Base-by-base conservation (phyloP, 2,797 vertebrate genomes). In the Spinibarbus caldwelli region DNA sequence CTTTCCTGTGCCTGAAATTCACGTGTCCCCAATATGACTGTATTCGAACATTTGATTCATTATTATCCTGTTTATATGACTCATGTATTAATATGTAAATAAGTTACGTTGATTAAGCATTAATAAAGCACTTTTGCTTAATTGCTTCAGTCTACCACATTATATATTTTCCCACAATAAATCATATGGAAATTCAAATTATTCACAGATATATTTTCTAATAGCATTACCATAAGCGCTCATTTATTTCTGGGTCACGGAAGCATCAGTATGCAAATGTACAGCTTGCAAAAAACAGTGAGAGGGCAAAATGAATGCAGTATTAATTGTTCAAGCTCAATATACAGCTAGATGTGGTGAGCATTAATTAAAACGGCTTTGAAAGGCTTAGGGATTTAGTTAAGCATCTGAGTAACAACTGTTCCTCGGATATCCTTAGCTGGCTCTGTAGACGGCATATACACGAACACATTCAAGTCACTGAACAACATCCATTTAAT, bases 331-430 rank as follows among this genome's bases (percentile, higher is more conserved):
- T 79, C 78, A 76, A 54, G 21, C 45, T 77, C 62, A 77, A 78
- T 77, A 68, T 79, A 78, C 73, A 78, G 73, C 73, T 67, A 78
- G 82, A 78, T 66, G 36, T 78, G 36, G 73, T 43, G 73, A 78
- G 45, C 47, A 70, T 78, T 57, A 77, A 78, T 84, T 78, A 57
- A 49, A 78, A 57, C 23, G 59, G 82, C 43, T 76, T 66, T 76
- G 17, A 76, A 76, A 76, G 62, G 82, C 73, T 67, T 67, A 49
- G 43, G 71, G 82, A 83, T 77, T 83, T 77, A 76, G 81, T 75
- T 75, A 36, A 75, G 70, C 81, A 83, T 76, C 81, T 76, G 71
- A 83, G 43, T 83, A 83, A 83, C 82, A 83, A 83, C 72, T 83
- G 82, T 83, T 76, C 82, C 23, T 52, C 15, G 31, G 72, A 66